Base-by-base conservation (phyloP, 2,888 invertebrate species). In the Dolomedes plantarius region DNA sequence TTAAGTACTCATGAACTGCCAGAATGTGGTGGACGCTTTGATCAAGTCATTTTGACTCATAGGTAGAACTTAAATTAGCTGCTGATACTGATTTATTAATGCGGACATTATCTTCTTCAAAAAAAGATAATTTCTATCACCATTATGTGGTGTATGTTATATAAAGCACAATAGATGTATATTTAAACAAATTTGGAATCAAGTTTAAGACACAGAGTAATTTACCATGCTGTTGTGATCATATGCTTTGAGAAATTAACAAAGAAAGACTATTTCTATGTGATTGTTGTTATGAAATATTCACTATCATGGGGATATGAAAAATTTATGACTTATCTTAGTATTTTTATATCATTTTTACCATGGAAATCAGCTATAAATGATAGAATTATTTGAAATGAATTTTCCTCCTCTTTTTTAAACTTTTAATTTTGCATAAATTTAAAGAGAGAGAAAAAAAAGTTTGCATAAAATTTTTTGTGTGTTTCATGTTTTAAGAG, bases 1-100 rank as follows among this genome's bases (percentile, higher is more conserved):
- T 93, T 97, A 89, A 96, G 96, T 89, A 95, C 95, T 90, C 95
- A 96, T 90, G 96, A 95, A 39, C 62, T 86, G 13, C 69, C 85
- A 41, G 83, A 76, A 19, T 76, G 68, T 78, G 73, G 87, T 74
- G 82, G 77, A 62, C 87, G 74, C 69, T 88, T 79, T 32, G 85
- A 85, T 73, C 77, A 77, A 85, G 67, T 86, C 62, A 69, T 86
- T 32, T 39, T 86, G 46, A 64, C 50, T 62, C 85, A 78, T 69
- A 86, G 85, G 64, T 86, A 86, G 85, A 73, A 79, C 46, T 77
- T 56, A 39, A 82, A 76, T 56, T 67, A 77, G 65, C 36, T 72
- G 41, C 69, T 69, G 16, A 69, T 41, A 27, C 41, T 23, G 27
- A n/a, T n/a, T 68, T 67, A 31, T 29, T 36, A 36, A 36, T 5